Base-by-base conservation (phyloP, 2,888 invertebrate genomes). In the Drosophila lacicola region DNA sequence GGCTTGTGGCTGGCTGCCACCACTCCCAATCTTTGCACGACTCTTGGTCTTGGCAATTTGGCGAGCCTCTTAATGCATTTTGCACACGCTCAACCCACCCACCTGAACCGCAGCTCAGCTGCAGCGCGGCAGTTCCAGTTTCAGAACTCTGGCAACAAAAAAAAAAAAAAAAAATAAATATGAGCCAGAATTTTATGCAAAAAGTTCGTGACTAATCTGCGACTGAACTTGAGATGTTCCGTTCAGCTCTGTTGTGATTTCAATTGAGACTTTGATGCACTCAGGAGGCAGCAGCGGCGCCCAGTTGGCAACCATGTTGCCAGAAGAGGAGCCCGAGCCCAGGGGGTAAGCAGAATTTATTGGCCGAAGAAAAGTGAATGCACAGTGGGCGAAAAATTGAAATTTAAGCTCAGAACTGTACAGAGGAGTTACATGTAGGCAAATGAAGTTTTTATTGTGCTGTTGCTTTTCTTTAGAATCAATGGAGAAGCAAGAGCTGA, bases 21-120 rank as follows among this genome's bases (percentile, higher is more conserved):
- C 85, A 85, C 85, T 85, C 85, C 85, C 85, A 88, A 80, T 88
- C 86, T 85, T 85, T 82, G 85, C 88, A 89, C 85, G 89, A 82
- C 83, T 89, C 86, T 80, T 71, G 56, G 77, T 72, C 74, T 80
- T 80, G 81, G 78, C 73, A 78, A 77, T 78, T 80, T 78, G 79
- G 70, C 79, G 69, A 78, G 75, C 71, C 82, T 81, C 82, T 78
- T 78, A 79, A 79, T 79, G 82, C 79, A 79, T 79, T 79, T 71
- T 82, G 60, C 79, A 79, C 79, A 79, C 79, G 79, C 79, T 81
- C 77, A 72, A 73, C 58, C 78, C 76, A 76, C 76, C 79, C 76
- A 76, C 70, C 76, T 70, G 51, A 79, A 75, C 19, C 14, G n/a
- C 21, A 2, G 9, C 25, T 3, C 34, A 36, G 34, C 34, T 36